Evolutionary conservation across 1,140 invertebrate genomes (phyloP).

Genomic region (Listronotus bonariensis): DNA sequence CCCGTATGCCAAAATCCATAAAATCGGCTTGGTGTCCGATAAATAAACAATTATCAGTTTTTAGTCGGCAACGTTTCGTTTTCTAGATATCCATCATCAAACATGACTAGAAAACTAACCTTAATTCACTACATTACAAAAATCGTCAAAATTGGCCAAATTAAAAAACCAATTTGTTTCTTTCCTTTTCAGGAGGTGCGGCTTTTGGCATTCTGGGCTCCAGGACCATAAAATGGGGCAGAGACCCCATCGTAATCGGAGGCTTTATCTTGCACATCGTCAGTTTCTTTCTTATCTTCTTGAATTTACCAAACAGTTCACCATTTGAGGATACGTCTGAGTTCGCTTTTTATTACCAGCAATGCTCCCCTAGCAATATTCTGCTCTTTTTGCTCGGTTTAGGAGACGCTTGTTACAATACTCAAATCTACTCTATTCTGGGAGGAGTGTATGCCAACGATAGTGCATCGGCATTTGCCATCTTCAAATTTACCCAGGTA

Average conservation of each 20-base stretch:
- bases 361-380: constrained; percentile 75
- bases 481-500: constrained; percentile 94
- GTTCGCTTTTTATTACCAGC: constrained; percentile 63
- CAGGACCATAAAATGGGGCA: constrained; percentile 78
- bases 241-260: constrained; percentile 85
- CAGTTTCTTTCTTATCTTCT: constrained; percentile 80
- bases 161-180: constrained; percentile 2
- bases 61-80: too few species aligned
- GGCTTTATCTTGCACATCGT: constrained; percentile 82
- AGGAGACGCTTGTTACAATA: constrained; percentile 95
- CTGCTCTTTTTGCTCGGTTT: constrained; percentile 89
- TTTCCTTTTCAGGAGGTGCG: constrained; percentile 67
- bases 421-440: constrained; percentile 92
- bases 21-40: too few species aligned
- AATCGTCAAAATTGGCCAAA: too few species aligned
- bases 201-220: constrained; percentile 87
- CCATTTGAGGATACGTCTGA: constrained; percentile 69
- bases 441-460: constrained; percentile 84
- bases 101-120: too few species aligned
- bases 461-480: constrained; percentile 89
- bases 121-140: too few species aligned
- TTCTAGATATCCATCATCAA: too few species aligned
- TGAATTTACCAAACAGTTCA: constrained; percentile 83
- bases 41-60: too few species aligned
- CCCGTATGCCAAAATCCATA: too few species aligned